phyloP scores from a whole-genome alignment of 30 jellyfish, hydroid and myxozoan genomes.

The Pseudorhiza aurosa region DNA sequence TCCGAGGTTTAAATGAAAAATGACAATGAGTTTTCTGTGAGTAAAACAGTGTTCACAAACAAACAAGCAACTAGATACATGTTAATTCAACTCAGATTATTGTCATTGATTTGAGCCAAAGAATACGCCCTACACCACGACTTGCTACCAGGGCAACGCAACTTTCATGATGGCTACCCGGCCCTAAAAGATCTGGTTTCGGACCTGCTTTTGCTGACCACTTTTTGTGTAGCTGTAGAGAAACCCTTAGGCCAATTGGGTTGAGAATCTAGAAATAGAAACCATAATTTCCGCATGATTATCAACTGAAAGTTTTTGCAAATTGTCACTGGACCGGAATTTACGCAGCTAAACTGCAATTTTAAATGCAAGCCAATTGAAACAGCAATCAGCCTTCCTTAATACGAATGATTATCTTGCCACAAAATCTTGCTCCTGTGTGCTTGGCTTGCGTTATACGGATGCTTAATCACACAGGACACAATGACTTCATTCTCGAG shows the following conservation, averaged over 20 bases:
- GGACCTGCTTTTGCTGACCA: too few relatives aligned
- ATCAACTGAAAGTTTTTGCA: not conserved
- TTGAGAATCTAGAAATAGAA: not conserved
- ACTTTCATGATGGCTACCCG: too few relatives aligned
- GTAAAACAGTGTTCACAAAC: too few relatives aligned
- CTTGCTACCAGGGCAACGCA: not conserved
- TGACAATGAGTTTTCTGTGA: too few relatives aligned
- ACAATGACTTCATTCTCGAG: not conserved
- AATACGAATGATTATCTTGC: not conserved
- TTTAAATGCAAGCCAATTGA: not conserved
- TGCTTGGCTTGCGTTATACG: not conserved
- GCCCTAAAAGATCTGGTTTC: too few relatives aligned
- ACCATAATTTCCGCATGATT: not conserved
- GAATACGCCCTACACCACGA: too few relatives aligned
- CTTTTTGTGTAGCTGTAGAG: too few relatives aligned
- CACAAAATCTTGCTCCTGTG: not conserved
- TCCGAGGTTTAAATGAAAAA: too few relatives aligned
- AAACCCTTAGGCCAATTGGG: not conserved
- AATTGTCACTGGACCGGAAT: not conserved
- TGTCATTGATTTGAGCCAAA: too few relatives aligned
- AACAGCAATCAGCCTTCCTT: not conserved
- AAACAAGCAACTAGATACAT: too few relatives aligned
- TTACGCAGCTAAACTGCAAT: not conserved
- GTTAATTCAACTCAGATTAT: too few relatives aligned
- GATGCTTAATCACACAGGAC: not conserved